A percentile compares a stretch with the other conserved stretches of the same genome.
Conservation (phyloP, 2,888 invertebrate species). For the Helicoverpa assulta region DNA sequence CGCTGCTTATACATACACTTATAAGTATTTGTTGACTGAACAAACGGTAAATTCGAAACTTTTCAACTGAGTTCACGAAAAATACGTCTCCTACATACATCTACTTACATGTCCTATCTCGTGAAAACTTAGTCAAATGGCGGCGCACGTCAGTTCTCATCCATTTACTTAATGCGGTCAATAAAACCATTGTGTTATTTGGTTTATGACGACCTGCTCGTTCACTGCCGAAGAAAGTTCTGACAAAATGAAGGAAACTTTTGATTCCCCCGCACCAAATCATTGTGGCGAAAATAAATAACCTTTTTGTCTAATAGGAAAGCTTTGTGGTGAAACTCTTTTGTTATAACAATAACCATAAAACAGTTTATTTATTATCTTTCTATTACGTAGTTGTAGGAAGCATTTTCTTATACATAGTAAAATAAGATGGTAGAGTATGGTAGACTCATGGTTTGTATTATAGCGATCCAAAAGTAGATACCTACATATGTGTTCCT, state of each 20-base stretch:
- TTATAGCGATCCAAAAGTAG: not conserved
- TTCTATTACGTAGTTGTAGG: slow-evolving; percentile 18
- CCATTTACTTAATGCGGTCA: slow-evolving; percentile 85
- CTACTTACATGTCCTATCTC: slow-evolving; percentile 54
- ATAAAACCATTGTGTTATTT: slow-evolving; percentile 86
- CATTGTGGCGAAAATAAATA: slow-evolving; percentile 72
- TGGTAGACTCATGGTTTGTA: not conserved
- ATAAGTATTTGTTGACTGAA: slow-evolving; percentile 21
- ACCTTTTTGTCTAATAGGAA: slow-evolving; percentile 75
- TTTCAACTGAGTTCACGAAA: slow-evolving; percentile 19
- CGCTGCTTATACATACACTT: no score
- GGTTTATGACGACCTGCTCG: slow-evolving; percentile 81
- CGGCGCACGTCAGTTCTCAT: slow-evolving; percentile 78
- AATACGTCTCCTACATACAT: slow-evolving; percentile 22
- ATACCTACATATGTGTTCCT: no score
- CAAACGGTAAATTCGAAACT: slow-evolving; percentile 16
- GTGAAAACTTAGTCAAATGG: slow-evolving; percentile 78
- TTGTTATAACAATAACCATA: slow-evolving; percentile 64
- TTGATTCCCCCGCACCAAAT: slow-evolving; percentile 73
- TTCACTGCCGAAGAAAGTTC: slow-evolving; percentile 71
- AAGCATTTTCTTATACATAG: not conserved
- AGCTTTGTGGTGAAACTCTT: slow-evolving; percentile 66
- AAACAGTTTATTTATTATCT: slow-evolving; percentile 57
- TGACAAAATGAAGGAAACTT: slow-evolving; percentile 74
- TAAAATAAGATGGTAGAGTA: slow-evolving; percentile 6